Evolutionary conservation across 1,140 invertebrate genomes (phyloP), one percentile per base, ranked within the genome.

Genomic region (Paracyclopina nana): DNA sequence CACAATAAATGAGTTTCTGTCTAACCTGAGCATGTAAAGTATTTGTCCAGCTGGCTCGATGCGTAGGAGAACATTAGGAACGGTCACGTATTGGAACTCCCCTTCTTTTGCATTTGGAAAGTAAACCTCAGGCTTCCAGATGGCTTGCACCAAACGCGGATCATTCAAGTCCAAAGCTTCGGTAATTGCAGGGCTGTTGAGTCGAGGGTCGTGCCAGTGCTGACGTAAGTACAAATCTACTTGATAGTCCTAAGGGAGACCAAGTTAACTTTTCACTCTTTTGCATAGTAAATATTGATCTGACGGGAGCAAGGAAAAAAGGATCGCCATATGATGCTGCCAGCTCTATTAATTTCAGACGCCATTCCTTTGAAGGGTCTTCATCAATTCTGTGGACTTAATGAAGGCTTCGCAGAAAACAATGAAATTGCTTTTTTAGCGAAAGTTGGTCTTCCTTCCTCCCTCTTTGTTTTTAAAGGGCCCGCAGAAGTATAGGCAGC

Each of bases 81-180:
- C 73, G 0, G 72, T 76, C 18, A 76, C 74, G 55, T 71, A 72
- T 59, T 76, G 74, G 57, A 75, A 75, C 55, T 72, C 70, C 0
- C 72, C 75, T 52, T 72, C 65, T 61, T 77, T 78, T 22, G 74
- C 75, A 60, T 78, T 78, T 24, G 72, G 68, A 56, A 78, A 77
- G 59, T 76, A 78, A 1, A 75, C 69, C 57, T 78, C 75, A 0
- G 76, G 76, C 49, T 77, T 72, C 77, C 76, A 78, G 46, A 78
- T 70, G 38, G 65, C 63, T 54, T 71, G 68, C 1, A 75, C 68
- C 31, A 76, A 58, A 45, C 68, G 67, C 2, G 69, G 68, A 57
- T 74, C 72, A 55, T 70, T 73, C 4, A 74, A 58, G 53, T 73
- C 68, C 4, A 74, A 57, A 0, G 70, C 61, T 51, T 69, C 63